Conservation (phyloP, 2,888 invertebrate species). For the Cantharis nigra region DNA sequence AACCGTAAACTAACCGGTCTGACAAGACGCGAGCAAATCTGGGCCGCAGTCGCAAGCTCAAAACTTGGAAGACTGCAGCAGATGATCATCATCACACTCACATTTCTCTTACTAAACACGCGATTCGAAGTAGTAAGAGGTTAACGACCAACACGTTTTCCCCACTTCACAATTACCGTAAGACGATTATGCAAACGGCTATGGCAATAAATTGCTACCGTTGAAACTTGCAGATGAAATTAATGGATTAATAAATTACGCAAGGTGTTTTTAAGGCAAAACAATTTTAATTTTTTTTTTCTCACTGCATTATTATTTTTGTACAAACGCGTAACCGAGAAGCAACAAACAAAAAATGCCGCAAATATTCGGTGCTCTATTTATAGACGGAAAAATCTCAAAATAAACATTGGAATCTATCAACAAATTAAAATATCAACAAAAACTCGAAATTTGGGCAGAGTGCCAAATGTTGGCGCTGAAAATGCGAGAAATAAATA, state of each 20-base stretch:
- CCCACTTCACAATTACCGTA: slow-evolving; percentile 32
- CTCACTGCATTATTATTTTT: neutral
- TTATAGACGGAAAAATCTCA: neutral
- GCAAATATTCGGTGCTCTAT: neutral
- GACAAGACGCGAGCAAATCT: slow-evolving; percentile 34
- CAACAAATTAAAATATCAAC: slow-evolving; percentile 2
- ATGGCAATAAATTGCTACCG: slow-evolving; percentile 27
- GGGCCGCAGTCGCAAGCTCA: slow-evolving; percentile 43
- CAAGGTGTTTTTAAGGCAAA: neutral
- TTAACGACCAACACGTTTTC: slow-evolving; percentile 36
- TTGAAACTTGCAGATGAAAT: slow-evolving; percentile 13
- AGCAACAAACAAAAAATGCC: neutral
- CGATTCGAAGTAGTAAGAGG: slow-evolving; percentile 35
- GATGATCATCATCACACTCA: slow-evolving; percentile 31
- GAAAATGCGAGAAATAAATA: neutral
- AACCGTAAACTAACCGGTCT: slow-evolving; percentile 32
- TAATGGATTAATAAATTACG: slow-evolving; percentile 1
- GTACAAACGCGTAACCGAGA: neutral
- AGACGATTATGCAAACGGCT: slow-evolving; percentile 36
- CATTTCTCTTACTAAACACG: slow-evolving; percentile 40
- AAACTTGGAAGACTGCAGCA: slow-evolving; percentile 34
- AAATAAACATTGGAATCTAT: neutral
- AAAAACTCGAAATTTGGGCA: neutral
- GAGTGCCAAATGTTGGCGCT: neutral
- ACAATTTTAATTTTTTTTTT: neutral